A percentile compares a stretch with the other conserved stretches of the same genome.
Evolutionary conservation across 2,797 vertebrate genomes (phyloP).

Genomic region (Stomatorhinus walkeri): DNA sequence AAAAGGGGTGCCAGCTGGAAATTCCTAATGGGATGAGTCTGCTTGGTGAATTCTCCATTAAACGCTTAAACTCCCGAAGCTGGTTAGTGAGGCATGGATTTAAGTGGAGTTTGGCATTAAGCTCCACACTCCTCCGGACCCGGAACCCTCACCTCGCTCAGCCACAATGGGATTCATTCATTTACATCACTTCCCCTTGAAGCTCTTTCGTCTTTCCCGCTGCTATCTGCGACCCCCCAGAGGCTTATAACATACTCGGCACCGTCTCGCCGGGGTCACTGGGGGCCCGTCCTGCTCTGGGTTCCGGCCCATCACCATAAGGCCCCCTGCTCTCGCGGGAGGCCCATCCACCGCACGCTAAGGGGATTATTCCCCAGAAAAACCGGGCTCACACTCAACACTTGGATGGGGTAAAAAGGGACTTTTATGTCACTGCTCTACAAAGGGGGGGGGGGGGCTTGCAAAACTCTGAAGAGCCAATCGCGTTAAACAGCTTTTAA

Average conservation of each 20-base stretch:
- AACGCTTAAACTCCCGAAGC: neutral
- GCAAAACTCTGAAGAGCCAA: slow-evolving; percentile 22
- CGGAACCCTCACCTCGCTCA: neutral
- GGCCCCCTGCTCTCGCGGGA: neutral
- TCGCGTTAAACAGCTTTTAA: slow-evolving; percentile 23
- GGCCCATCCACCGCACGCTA: slow-evolving; percentile 22
- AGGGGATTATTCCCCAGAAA: slow-evolving; percentile 24
- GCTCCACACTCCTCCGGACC: neutral
- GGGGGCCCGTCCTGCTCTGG: neutral
- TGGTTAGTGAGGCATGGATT: neutral
- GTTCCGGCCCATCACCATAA: neutral
- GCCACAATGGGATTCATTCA: neutral
- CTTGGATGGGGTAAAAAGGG: slow-evolving; percentile 22
- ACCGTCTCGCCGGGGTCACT: neutral
- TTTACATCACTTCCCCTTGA: neutral
- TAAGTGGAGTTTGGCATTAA: neutral
- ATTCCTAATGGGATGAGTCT: slow-evolving; percentile 2
- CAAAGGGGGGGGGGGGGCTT: slow-evolving; percentile 1
- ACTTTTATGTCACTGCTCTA: slow-evolving; percentile 22
- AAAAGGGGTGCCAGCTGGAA: neutral
- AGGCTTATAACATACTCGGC: neutral
- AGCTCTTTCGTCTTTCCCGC: neutral
- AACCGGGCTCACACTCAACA: slow-evolving; percentile 15
- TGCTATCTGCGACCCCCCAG: neutral
- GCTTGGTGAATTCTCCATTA: neutral